Evolutionary conservation across 2,888 invertebrate genomes (phyloP), one percentile per base, ranked within the genome.

Genomic region (Trissoscelio sp.): DNA sequence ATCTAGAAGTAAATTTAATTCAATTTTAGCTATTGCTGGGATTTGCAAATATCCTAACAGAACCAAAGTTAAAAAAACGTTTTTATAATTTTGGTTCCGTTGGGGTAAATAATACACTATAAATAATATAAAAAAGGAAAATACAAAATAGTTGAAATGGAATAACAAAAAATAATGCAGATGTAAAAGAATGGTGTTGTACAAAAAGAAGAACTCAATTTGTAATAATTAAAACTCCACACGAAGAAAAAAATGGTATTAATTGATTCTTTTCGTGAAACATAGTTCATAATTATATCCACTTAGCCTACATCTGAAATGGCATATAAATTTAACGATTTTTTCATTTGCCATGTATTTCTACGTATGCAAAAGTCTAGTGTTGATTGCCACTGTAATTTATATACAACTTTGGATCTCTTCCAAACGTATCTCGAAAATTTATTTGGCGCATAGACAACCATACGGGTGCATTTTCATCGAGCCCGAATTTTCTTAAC

Each of bases 371-470:
- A 70, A 62, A 67, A 64, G 53, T 69, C 34, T 53, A 69, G 62
- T 78, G 77, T 78, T 78, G 77, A 78, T 78, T 78, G 77, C 31
- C 22, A 78, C 77, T 55, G 62, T 78, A 78, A 78, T 78, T 78
- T 78, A 78, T 78, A 51, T 70, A 77, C 77, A 69, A 69, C 44
- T 69, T 77, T 77, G 77, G 77, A 69, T 14, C 20, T 37, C 55
- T 22, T 78, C 77, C 77, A 78, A 70, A 37, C 55, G 55, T 69
- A 28, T 20, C 37, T 34, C 62, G 67, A 53, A 78, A 78, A 78
- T 70, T 78, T 78, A 70, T 70, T 69, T 48, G 12, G 5, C 18
- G 28, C 60, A 39, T 46, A 57, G 62, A 70, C 62, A 55, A 53
- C 62, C 62, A 64, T 28, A 39, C 16, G 51, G 31, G 64, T 78